These are phyloP conservation scores for Meiosimyza platycephala DNA, from an alignment of 2,888 invertebrate species.

Conservation along the genomic window DNA sequence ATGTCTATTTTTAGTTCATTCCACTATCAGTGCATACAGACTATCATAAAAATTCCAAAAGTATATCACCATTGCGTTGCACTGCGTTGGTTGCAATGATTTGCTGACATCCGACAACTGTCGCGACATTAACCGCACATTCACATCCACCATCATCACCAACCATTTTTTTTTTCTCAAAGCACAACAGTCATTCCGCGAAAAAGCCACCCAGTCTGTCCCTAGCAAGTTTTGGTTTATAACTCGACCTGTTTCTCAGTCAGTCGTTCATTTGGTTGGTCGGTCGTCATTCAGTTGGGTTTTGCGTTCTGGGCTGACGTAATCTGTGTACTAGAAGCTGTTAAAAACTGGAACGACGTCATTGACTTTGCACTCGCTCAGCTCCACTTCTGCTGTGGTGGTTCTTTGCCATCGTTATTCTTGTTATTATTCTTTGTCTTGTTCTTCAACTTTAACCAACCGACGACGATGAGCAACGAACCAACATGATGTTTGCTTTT, in stretches of 20 bases:
- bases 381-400: slow-evolving; percentile 6
- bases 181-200: neutral
- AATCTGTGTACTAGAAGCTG: slow-evolving; percentile 34
- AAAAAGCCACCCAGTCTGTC: too few relatives aligned
- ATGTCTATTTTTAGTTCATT: slow-evolving; percentile 15
- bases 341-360: slow-evolving; percentile 15
- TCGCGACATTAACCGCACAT: too few relatives aligned
- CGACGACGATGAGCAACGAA: neutral
- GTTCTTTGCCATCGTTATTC: neutral
- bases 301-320: slow-evolving; percentile 45
- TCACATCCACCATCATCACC: neutral
- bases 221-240: neutral
- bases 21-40: neutral
- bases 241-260: slow-evolving; percentile 37
- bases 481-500: slow-evolving; percentile 16
- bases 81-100: slow-evolving; percentile 15
- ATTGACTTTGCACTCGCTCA: slow-evolving; percentile 1
- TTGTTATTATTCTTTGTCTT: neutral
- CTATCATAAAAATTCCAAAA: neutral
- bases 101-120: slow-evolving; percentile 23
- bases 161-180: neutral
- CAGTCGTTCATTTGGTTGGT: slow-evolving; percentile 39
- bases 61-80: slow-evolving; percentile 9
- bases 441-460: too few relatives aligned
- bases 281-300: slow-evolving; percentile 37